Evolutionary conservation across 2,113 vertebrate genomes (phyloP), one percentile per base, ranked within the genome.

Genomic region (Dromiciops gliroides): DNA sequence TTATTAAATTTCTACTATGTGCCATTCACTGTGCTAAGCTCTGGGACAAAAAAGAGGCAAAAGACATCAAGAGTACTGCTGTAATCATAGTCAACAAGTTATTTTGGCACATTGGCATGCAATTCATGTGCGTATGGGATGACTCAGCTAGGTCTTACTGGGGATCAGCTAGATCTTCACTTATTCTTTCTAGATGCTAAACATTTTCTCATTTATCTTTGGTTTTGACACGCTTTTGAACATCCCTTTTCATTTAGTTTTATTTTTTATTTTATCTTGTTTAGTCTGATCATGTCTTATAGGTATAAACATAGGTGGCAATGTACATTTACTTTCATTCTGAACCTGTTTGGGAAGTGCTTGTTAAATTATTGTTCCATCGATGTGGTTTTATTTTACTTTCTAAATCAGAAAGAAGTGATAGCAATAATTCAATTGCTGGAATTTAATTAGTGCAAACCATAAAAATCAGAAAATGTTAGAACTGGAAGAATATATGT

Each of bases 321-420:
- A 95, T 51, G 22, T 96, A 26, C 25, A 22, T 95, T 10, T 51
- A 91, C 88, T 95, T 95, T 44, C 44, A 75, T 88, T 47, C 31
- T 44, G 7, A 31, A 89, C 60, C n/a, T 67, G 93, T 95, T 91
- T 8, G 53, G 92, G 56, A 94, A 89, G 19, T 92, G 14, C 48
- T 97, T 94, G 92, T 96, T 96, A 95, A 95, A 90, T 95, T 96
- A 93, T 83, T 8, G 60, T 97, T 93, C 92, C 91, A 91, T 37
- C 44, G 95, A 90, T 75, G 1, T 94, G 44, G 50, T 90, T 91
- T 94, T 93, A 51, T 47, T 95, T 83, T 94, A 26, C 93, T 95
- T 96, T 95, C 25, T 95, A 95, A 92, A n/a, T 95, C 50, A 95
- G 92, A 95, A 95, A 93, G 91, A 91, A 89, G 48, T 92, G 5